These are phyloP conservation scores for Geopemphigus sp. DNA, from an alignment of 1,140 invertebrate species.

Conservation along the genomic window DNA sequence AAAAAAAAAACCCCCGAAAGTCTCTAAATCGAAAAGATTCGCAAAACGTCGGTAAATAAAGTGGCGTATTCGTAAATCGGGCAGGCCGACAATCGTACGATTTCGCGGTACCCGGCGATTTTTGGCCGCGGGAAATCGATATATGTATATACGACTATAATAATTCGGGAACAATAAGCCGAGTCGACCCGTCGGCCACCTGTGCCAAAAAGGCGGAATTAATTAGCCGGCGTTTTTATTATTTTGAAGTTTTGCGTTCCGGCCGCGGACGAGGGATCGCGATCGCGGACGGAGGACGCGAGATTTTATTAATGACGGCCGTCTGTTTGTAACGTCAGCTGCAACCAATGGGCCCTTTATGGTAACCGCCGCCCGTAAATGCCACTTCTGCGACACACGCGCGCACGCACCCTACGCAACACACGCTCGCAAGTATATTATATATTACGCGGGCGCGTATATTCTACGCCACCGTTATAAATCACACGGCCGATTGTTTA, in stretches of 20 bases:
- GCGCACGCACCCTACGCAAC: neutral
- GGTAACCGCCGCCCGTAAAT: conserved; percentile 43
- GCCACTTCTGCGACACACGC: conserved; percentile 44
- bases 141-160: too few relatives aligned
- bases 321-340: conserved; percentile 49
- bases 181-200: conserved; percentile 42
- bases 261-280: neutral
- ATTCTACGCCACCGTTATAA: neutral
- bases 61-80: too few relatives aligned
- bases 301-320: conserved; percentile 46
- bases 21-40: too few relatives aligned
- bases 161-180: conserved; percentile 26
- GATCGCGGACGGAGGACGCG: neutral
- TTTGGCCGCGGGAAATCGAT: too few relatives aligned
- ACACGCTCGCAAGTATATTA: too few relatives aligned
- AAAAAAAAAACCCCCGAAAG: too few relatives aligned
- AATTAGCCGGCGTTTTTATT: neutral
- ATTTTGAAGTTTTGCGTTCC: too few relatives aligned
- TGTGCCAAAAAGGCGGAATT: conserved; percentile 38
- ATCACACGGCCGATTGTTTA: conserved; percentile 38
- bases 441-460: neutral
- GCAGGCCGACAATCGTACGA: too few relatives aligned
- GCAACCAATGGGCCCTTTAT: conserved; percentile 47
- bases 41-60: too few relatives aligned
- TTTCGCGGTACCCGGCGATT: too few relatives aligned